Base-by-base conservation (phyloP, 1,140 invertebrate species). In the Colletes latitarsis region DNA sequence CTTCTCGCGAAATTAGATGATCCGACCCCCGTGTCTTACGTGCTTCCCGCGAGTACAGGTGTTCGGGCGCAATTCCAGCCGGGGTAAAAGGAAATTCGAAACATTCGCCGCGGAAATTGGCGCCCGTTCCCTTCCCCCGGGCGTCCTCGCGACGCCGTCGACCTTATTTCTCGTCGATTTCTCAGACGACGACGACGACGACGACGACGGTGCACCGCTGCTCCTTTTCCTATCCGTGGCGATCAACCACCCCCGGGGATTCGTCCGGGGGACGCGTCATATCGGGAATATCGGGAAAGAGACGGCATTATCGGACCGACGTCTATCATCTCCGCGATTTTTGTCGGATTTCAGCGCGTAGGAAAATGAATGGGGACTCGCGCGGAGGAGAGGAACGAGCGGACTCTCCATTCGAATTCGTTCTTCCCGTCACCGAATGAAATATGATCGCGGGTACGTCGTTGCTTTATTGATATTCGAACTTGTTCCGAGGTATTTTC, bases 381-480 rank as follows among this genome's bases (percentile, higher is more conserved):
- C 39, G 30, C 39, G 57, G 9, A 14, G 30, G 30, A 15, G 30
- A 0, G 9, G 6, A 12, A 15, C 6, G 6, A 6, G 8, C 41
- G 55, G 21, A 17, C 43, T 39, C 19, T 14, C 60, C 14, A 46
- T 73, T 57, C 49, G 53, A 60, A 66, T 60, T 55, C 62, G 70
- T 60, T 58, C 63, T 39, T 52, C 39, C 53, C 74, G 70, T 66
- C 70, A 52, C 17, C 6, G 17, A 41, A 8, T 80, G 77, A 80
- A 80, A 80, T 67, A 80, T 43, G 77, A 74, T 80, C 72, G 30
- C 62, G 49, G 39, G 30, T 30, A 15, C 17, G 3, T 8, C 57
- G 68, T 55, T 55, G 76, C 55, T 72, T 78, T 78, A 78, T 72
- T 78, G 76, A 72, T 78, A 78, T 72, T 72, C 68, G 68, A 63